A percentile compares a stretch with the other conserved stretches of the same genome.
phyloP scores from a whole-genome alignment of 2,113 vertebrate genomes.

The Aegithalos caudatus region DNA sequence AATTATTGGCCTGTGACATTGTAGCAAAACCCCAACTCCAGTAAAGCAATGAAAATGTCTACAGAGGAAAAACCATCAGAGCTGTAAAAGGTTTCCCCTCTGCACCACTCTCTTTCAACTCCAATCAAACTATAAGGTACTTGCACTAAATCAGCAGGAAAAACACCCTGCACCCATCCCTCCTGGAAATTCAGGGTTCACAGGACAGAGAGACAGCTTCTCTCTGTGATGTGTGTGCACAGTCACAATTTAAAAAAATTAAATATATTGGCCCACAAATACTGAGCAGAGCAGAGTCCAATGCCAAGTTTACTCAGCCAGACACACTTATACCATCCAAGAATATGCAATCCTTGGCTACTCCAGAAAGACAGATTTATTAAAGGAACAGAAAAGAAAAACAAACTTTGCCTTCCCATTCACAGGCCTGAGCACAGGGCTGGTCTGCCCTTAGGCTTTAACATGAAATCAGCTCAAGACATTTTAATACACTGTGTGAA shows the following conservation, averaged over 20 bases:
- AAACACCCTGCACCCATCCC: not conserved
- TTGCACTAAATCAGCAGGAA: not conserved
- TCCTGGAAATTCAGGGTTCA: not conserved
- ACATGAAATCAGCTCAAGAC: not conserved
- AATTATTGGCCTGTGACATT: not conserved
- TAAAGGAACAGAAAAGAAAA: not conserved
- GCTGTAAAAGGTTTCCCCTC: not conserved
- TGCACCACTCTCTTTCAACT: not conserved
- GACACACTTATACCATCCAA: not conserved
- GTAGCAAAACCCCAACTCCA: not conserved
- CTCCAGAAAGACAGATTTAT: not conserved
- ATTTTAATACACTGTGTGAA: not conserved
- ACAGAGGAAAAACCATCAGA: not conserved
- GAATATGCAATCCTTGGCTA: not conserved
- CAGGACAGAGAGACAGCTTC: not conserved
- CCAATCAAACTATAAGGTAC: not conserved
- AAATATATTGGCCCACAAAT: not conserved
- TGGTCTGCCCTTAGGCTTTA: not conserved
- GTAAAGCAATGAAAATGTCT: not conserved
- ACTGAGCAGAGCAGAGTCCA: not conserved
- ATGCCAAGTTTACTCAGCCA: not conserved
- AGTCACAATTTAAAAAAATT: not conserved
- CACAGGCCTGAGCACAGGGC: not conserved
- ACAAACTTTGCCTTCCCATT: not conserved
- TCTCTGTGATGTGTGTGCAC: too few relatives aligned